Conservation (phyloP, 2,888 invertebrate species). For the Volucella bombylans region DNA sequence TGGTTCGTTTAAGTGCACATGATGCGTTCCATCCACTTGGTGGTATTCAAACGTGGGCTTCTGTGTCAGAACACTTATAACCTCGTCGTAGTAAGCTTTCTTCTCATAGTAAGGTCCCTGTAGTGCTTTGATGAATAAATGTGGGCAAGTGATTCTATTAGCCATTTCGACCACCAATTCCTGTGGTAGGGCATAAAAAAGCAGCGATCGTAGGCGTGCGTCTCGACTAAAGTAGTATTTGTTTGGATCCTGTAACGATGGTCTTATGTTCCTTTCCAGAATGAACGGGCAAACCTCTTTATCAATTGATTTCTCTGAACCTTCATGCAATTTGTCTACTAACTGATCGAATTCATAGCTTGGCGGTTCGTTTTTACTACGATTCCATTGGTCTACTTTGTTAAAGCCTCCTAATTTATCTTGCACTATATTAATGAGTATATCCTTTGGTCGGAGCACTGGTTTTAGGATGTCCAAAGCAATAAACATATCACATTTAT, state of each 20-base stretch:
- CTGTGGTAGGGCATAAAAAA: no score
- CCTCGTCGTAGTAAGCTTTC: slow-evolving; percentile 84
- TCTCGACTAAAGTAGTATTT: slow-evolving; percentile 87
- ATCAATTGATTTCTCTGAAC: no score
- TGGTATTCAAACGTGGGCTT: slow-evolving; percentile 84
- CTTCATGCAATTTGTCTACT: no score
- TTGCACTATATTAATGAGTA: no score
- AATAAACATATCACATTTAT: no score
- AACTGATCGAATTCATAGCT: slow-evolving; percentile 84
- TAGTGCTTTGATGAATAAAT: slow-evolving; percentile 85
- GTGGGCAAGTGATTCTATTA: slow-evolving; percentile 85
- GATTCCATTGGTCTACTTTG: slow-evolving; percentile 80
- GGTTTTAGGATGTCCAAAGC: no score
- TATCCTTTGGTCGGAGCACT: no score
- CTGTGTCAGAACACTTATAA: slow-evolving; percentile 83
- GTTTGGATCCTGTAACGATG: slow-evolving; percentile 84
- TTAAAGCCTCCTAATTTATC: slow-evolving; percentile 79
- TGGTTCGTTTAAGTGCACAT: slow-evolving; percentile 88
- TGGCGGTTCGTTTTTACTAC: slow-evolving; percentile 84
- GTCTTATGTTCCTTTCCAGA: slow-evolving; percentile 84
- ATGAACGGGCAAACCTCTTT: slow-evolving; percentile 75
- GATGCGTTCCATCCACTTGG: slow-evolving; percentile 88
- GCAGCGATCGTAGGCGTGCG: slow-evolving; percentile 83
- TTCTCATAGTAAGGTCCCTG: slow-evolving; percentile 84
- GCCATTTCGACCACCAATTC: slow-evolving; percentile 82